Evolutionary conservation across 2,797 vertebrate genomes (phyloP).

Genomic region (Benthosema pterotum): DNA sequence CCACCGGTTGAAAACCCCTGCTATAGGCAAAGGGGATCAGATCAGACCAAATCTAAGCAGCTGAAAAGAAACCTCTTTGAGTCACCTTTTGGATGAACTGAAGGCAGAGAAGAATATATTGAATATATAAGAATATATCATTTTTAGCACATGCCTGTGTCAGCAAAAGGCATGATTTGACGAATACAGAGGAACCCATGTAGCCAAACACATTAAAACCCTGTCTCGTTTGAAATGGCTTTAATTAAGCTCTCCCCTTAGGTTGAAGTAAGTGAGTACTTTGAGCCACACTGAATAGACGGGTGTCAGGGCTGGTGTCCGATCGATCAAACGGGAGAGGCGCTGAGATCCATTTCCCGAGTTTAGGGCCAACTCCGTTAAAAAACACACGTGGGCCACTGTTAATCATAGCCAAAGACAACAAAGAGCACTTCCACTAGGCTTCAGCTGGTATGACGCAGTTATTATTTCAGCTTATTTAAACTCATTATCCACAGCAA

Average conservation of each 20-base stretch:
- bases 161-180: slow-evolving; percentile 4
- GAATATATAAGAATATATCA: slow-evolving; percentile 13
- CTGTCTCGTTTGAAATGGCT: slow-evolving; percentile 47
- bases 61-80: slow-evolving; percentile 8
- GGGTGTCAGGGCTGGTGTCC: slow-evolving; percentile 30
- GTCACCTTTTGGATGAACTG: slow-evolving; percentile 3
- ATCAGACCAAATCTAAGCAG: background rate
- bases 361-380: slow-evolving; percentile 15
- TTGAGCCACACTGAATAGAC: slow-evolving; percentile 31
- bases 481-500: slow-evolving; percentile 76
- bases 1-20: no score
- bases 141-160: slow-evolving; percentile 22
- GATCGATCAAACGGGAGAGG: slow-evolving; percentile 42
- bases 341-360: slow-evolving; percentile 17
- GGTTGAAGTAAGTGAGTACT: slow-evolving; percentile 53
- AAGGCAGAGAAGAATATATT: background rate
- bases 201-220: slow-evolving; percentile 46
- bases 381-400: slow-evolving; percentile 35
- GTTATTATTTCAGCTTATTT: slow-evolving; percentile 79
- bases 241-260: slow-evolving; percentile 67
- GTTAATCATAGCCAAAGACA: slow-evolving; percentile 57
- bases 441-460: slow-evolving; percentile 62
- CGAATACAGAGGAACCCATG: slow-evolving; percentile 36
- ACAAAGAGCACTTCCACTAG: slow-evolving; percentile 61
- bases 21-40: background rate